phyloP scores from a whole-genome alignment of 92 coral and sea anemone genomes.

The Phenganax stokvisi region DNA sequence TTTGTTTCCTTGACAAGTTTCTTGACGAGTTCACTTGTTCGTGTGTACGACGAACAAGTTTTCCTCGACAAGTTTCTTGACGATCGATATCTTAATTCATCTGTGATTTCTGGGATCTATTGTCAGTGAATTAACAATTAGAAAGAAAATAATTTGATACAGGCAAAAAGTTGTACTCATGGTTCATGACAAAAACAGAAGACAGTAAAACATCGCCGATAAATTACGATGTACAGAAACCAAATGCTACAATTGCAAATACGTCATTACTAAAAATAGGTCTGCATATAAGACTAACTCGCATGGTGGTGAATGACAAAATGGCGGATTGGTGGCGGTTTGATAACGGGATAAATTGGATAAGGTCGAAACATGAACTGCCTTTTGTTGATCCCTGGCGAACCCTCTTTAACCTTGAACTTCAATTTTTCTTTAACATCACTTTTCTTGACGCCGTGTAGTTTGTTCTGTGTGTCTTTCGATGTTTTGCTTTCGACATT shows the following conservation, averaged over 20 bases:
- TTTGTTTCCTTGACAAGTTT: too few relatives aligned
- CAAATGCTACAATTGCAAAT: background rate
- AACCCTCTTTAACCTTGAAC: background rate
- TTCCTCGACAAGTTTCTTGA: too few relatives aligned
- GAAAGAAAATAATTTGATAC: too few relatives aligned
- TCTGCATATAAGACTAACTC: slow-evolving; percentile 48
- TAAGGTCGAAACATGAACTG: slow-evolving; percentile 28
- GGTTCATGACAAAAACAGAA: too few relatives aligned
- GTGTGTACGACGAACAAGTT: too few relatives aligned
- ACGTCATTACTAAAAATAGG: background rate
- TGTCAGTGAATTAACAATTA: too few relatives aligned
- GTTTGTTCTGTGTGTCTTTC: background rate
- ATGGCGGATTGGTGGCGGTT: slow-evolving; percentile 67
- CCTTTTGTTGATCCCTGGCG: slow-evolving; percentile 4
- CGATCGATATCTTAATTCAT: too few relatives aligned
- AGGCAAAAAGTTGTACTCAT: too few relatives aligned
- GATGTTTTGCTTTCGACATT: slow-evolving; percentile 4
- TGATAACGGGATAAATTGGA: slow-evolving; percentile 14
- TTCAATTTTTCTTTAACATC: background rate
- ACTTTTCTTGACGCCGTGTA: background rate
- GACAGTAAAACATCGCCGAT: too few relatives aligned
- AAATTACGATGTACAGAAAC: background rate
- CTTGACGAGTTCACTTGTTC: too few relatives aligned
- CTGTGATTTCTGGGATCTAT: too few relatives aligned
- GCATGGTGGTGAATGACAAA: slow-evolving; percentile 93